Evolutionary conservation across 2,797 vertebrate genomes (phyloP).

Genomic region (Pantherophis alleghaniensis): DNA sequence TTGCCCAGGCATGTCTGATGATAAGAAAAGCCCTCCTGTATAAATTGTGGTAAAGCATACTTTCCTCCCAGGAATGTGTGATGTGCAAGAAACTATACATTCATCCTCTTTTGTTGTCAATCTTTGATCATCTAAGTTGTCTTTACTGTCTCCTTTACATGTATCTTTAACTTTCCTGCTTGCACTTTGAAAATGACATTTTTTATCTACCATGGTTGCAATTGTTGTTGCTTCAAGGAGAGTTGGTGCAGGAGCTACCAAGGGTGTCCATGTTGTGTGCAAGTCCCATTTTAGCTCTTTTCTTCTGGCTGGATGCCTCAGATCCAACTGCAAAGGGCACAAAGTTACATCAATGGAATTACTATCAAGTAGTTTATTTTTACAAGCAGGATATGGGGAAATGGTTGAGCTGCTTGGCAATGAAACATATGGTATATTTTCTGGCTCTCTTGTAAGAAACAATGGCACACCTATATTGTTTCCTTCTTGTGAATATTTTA

Average conservation of each 20-base stretch:
- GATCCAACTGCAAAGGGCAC: constrained; percentile 43
- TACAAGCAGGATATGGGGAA: background rate
- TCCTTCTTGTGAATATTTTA: constrained; percentile 79
- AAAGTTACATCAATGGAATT: background rate
- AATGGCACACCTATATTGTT: constrained; percentile 8
- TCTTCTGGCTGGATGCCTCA: constrained; percentile 30
- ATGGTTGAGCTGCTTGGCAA: background rate
- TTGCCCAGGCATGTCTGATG: constrained; percentile 43
- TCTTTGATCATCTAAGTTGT: constrained; percentile 10
- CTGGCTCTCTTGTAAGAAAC: background rate
- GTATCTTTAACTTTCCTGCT: constrained; percentile 21
- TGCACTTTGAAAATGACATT: background rate
- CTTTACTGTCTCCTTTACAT: constrained; percentile 27
- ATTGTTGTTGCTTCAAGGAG: constrained; percentile 16
- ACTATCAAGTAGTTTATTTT: background rate
- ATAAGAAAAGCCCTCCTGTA: constrained; percentile 32
- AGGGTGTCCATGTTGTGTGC: constrained; percentile 34
- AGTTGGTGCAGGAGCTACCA: constrained; percentile 5
- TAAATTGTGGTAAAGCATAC: constrained; percentile 44
- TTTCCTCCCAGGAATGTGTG: constrained; percentile 37
- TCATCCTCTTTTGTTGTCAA: constrained; percentile 13
- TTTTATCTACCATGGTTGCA: constrained; percentile 16
- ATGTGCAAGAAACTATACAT: constrained; percentile 16
- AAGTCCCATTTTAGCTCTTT: constrained; percentile 29
- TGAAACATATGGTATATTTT: constrained; percentile 6